Base-by-base conservation (phyloP, 2,797 vertebrate genomes). In the Apogon talboti region DNA sequence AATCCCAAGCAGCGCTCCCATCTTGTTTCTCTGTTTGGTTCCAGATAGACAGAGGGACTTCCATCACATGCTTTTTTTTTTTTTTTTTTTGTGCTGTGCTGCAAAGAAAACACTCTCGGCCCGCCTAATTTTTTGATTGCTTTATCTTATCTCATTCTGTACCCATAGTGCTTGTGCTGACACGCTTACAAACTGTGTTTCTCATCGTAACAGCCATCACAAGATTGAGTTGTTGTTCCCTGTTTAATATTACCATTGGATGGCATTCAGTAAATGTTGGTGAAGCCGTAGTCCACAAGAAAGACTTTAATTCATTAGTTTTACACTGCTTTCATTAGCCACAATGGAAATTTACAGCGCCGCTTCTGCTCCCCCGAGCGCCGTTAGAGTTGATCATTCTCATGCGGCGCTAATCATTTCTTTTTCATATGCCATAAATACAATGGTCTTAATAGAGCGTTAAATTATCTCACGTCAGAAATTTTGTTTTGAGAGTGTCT, bases 371-470 rank as follows among this genome's bases (percentile, higher is more conserved):
- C 83, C 81, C 87, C 38, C 0, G 65, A 76, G 85, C 67, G 82
- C 74, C 74, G 33, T 91, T 83, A 65, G 73, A 54, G 72, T 55
- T 76, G 68, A 82, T 87, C 85, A 66, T 72, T 85, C 74, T 78
- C 43, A 8, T 75, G 76, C 56, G 3, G 38, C 40, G 41, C 81
- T 83, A 81, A 88, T 87, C 80, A 78, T 88, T 82, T 84, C 74
- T 89, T 84, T 28, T 84, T 89, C 74, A 81, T 81, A 79, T 82
- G 80, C 80, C 73, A 80, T 85, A 82, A 91, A 90, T 85, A 76
- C 82, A 88, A 83, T 85, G 59, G 71, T 84, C 85, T 83, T 87
- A 90, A 88, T 84, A 83, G 85, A 83, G 88, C 80, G 66, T 89
- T 86, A 84, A 83, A 87, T 88, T 83, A 85, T 82, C 72, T 68